Base-by-base conservation (phyloP, 2,888 invertebrate genomes). In the Lithophane leautieri region DNA sequence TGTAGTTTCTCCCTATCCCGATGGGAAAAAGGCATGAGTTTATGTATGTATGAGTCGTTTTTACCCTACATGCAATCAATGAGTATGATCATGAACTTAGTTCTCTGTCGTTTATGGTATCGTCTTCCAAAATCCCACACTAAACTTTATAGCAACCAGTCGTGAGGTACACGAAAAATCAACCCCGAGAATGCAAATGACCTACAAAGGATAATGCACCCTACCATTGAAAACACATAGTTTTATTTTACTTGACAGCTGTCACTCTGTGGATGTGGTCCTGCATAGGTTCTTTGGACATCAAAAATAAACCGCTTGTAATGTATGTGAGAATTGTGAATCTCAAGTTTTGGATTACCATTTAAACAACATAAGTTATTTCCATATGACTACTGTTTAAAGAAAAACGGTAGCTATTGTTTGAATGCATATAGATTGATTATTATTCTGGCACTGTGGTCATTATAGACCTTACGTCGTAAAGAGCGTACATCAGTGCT, bases 311-410 rank as follows among this genome's bases (percentile, higher is more conserved):
- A 82, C 92, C 93, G 92, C 89, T 78, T n/a, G 65, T 92, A 92
- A 94, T 92, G 88, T 92, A 94, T 93, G 92, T 93, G 93, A 84
- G 93, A 94, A 89, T 82, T 84, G 82, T 84, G 86, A 89, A 87
- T 89, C 88, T 89, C 86, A 88, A 88, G 83, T 83, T 83, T 84
- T 73, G 82, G 81, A 93, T 93, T 93, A 89, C 82, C 90, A 93
- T 93, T 86, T 90, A 90, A 90, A 92, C 83, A 86, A 90, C 90
- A 88, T 89, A 82, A 85, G 86, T 89, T 86, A 91, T 91, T 91
- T 90, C 90, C 89, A 89, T 90, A 88, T 85, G 89, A 90, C 92
- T 93, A 91, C 92, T 91, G 92, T 92, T 89, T 91, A 14, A 82
- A 81, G 86, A 90, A 88, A 91, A 88, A 87, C 89, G 76, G 91